These are phyloP conservation scores for Lithobates pipiens DNA, from an alignment of 2,797 vertebrate genomes.

Conservation along the genomic window DNA sequence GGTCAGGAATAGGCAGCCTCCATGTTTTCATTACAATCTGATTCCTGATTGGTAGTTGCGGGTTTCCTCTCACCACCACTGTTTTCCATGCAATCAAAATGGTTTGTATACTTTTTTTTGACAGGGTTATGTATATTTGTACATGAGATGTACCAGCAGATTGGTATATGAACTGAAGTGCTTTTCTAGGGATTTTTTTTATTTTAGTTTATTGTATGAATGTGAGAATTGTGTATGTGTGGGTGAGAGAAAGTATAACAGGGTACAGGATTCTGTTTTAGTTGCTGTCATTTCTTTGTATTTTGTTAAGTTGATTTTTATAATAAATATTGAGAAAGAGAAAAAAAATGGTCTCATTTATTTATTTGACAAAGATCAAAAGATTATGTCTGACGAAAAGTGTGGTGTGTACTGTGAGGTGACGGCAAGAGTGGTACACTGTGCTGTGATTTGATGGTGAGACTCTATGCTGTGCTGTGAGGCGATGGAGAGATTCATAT, in stretches of 20 bases:
- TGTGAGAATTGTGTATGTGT: neutral
- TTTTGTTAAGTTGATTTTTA: constrained; percentile 43
- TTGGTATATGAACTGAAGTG: neutral
- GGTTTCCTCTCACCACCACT: neutral
- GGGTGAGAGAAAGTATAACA: neutral
- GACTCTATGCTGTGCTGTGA: neutral
- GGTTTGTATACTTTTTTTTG: neutral
- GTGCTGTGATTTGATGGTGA: neutral
- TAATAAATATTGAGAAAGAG: constrained; percentile 28
- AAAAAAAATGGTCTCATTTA: neutral
- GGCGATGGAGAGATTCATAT: neutral
- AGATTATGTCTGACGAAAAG: no score
- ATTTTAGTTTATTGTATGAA: constrained; percentile 2
- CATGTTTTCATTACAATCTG: neutral
- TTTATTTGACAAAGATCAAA: no score
- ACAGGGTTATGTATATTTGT: neutral
- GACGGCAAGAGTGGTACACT: neutral
- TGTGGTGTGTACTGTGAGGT: neutral
- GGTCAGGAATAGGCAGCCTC: neutral
- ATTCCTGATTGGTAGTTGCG: neutral
- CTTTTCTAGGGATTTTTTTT: neutral
- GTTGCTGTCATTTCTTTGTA: constrained; percentile 28
- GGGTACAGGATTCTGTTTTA: neutral
- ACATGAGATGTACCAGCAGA: neutral
- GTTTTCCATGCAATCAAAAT: neutral